phyloP scores from a whole-genome alignment of 1,140 invertebrate genomes.

The Polypedilum pembai region DNA sequence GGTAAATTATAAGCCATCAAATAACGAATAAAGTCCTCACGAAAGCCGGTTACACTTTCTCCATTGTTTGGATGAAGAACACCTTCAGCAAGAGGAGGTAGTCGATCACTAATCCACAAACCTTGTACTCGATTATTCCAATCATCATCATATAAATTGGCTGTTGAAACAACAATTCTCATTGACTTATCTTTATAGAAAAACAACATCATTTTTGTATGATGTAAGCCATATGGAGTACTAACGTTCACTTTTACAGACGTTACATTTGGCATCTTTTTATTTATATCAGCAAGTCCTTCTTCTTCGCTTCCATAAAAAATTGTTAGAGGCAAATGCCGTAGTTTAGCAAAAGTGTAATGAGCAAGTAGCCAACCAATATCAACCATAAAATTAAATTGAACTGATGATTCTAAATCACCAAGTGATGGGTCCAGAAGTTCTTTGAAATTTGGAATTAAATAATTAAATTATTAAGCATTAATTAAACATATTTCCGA shows the following conservation, averaged over 20 bases:
- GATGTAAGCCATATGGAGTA: constrained; percentile 79
- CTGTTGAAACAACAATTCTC: constrained; percentile 81
- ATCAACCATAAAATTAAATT: constrained; percentile 92
- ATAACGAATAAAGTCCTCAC: constrained; percentile 76
- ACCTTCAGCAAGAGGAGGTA: constrained; percentile 55
- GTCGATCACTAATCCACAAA: constrained; percentile 79
- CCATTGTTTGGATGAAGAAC: constrained; percentile 46
- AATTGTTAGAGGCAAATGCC: constrained; percentile 63
- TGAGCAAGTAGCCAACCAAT: constrained; percentile 75
- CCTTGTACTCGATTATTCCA: constrained; percentile 93
- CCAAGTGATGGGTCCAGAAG: constrained; percentile 68
- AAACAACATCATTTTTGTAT: constrained; percentile 89
- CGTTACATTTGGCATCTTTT: constrained; percentile 55
- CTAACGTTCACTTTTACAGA: constrained; percentile 63
- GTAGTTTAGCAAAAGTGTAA: constrained; percentile 49
- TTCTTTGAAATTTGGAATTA: too few relatives aligned
- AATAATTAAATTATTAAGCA: too few relatives aligned
- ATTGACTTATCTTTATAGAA: constrained; percentile 73
- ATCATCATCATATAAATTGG: constrained; percentile 83
- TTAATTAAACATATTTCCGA: too few relatives aligned
- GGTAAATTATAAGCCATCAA: constrained; percentile 63
- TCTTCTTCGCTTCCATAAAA: constrained; percentile 68
- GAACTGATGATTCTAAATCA: constrained; percentile 60
- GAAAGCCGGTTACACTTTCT: constrained; percentile 79
- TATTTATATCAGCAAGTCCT: constrained; percentile 48